Evolutionary conservation across 2,888 invertebrate genomes (phyloP).

Genomic region (Danaus chrysippus): DNA sequence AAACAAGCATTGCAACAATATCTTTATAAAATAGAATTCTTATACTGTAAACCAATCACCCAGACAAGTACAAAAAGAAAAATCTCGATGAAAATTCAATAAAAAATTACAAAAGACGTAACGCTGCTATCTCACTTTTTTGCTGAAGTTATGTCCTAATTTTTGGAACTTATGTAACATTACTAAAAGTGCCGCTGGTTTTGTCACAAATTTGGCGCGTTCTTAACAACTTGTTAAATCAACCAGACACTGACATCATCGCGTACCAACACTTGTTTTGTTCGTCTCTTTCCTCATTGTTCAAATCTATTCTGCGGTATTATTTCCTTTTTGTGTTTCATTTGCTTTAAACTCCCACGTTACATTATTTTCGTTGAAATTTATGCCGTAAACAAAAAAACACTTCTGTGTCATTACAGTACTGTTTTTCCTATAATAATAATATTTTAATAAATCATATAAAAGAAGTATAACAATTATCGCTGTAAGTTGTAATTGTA

Average conservation of each 20-base stretch:
- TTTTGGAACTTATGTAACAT: conserved; percentile 13
- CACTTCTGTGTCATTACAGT: too few relatives aligned
- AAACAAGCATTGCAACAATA: background rate
- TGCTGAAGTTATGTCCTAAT: background rate
- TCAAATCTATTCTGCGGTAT: conserved; percentile 8
- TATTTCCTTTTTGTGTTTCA: conserved; percentile 13
- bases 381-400: background rate
- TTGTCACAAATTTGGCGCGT: conserved; percentile 35
- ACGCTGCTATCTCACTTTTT: too few relatives aligned
- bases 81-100: too few relatives aligned
- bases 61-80: too few relatives aligned
- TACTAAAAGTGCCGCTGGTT: conserved; percentile 24
- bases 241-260: conserved; percentile 50
- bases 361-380: conserved; percentile 1
- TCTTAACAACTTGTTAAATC: conserved; percentile 45
- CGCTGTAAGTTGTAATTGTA: too few relatives aligned
- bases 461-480: too few relatives aligned
- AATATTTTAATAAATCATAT: too few relatives aligned
- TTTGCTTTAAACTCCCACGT: conserved; percentile 12
- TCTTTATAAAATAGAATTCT: too few relatives aligned
- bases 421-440: too few relatives aligned
- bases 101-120: too few relatives aligned
- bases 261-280: conserved; percentile 24
- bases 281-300: conserved; percentile 20
- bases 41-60: too few relatives aligned